phyloP scores from a whole-genome alignment of 2,113 vertebrate species.

The Columba livia region DNA sequence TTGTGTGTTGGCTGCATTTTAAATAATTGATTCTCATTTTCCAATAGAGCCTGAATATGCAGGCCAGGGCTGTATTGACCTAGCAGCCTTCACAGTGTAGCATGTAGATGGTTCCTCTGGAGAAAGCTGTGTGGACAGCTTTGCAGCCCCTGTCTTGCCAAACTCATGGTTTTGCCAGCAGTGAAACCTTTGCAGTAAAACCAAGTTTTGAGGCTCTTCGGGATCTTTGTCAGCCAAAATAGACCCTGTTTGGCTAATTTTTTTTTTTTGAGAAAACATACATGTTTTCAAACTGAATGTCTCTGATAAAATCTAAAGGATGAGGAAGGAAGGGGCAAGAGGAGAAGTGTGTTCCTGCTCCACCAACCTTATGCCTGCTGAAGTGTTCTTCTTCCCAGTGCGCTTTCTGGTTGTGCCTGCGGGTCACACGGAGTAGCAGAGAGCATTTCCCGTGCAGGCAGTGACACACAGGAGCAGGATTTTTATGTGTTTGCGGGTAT shows the following conservation, averaged over 20 bases:
- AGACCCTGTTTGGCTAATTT: background rate
- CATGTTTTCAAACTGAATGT: background rate
- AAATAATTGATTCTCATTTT: background rate
- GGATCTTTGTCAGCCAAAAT: background rate
- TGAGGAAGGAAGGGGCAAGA: background rate
- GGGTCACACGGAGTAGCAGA: background rate
- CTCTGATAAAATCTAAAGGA: background rate
- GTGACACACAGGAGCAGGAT: background rate
- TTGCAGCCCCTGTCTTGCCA: background rate
- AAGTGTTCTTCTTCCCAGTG: background rate
- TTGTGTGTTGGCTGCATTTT: background rate
- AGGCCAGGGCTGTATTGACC: background rate
- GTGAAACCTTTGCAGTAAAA: background rate
- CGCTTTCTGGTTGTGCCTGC: background rate
- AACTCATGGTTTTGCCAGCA: background rate
- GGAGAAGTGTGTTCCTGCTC: background rate
- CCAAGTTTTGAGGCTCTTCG: background rate
- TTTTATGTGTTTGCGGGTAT: background rate
- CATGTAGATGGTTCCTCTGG: background rate
- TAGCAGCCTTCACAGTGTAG: no score
- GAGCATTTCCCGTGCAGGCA: background rate
- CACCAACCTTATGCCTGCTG: background rate
- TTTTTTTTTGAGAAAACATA: background rate
- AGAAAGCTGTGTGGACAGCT: background rate
- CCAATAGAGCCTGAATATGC: background rate